Evolutionary conservation across 2,113 vertebrate species (phyloP), one percentile per base, ranked within the genome.

Genomic region (Hemiscyllium ocellatum): DNA sequence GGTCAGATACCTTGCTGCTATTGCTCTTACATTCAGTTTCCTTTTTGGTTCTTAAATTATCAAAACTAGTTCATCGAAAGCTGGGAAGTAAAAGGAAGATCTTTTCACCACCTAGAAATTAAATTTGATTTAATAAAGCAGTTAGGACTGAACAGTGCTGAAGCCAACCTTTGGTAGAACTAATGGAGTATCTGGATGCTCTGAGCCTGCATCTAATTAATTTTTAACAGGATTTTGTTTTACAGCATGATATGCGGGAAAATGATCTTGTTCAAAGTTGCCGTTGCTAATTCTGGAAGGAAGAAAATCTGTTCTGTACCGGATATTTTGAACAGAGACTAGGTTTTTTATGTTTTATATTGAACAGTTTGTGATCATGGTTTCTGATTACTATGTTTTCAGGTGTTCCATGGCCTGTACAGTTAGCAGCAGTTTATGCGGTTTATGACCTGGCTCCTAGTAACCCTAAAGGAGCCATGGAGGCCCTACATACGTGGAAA

Each of bases 331-430:
- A 65, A 61, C 15, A 37, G 56, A 66, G 15, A n/a, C 6, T 19
- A 20, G 33, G 0, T 93, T 83, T 6, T 5, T 4, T 80, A 80
- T 83, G 20, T 83, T 83, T 20, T 42, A 24, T 56, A 33, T 56
- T 95, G 66, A 42, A 20, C 42, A 95, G 69, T 26, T 68, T 72
- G 37, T 47, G 47, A 76, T 95, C 47, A 52, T 95, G 20, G 33
- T 95, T 95, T 72, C 94, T 70, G 94, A 72, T 95, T 95, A 6
- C 42, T 29, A 95, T 87, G 22, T 95, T 96, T 97, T 12, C 96
- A 99, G 99, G 97, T 96, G 97, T 99, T 42, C 98, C 98, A 0
- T 98, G 98, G 98, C 98, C 98, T 15, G 98, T 99, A 85, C 99
- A 99, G 97, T 96, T 99, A 96, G 98, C 99, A n/a, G 98, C 99